Conservation (phyloP, 2,113 vertebrate genomes). For the Zootoca vivipara region DNA sequence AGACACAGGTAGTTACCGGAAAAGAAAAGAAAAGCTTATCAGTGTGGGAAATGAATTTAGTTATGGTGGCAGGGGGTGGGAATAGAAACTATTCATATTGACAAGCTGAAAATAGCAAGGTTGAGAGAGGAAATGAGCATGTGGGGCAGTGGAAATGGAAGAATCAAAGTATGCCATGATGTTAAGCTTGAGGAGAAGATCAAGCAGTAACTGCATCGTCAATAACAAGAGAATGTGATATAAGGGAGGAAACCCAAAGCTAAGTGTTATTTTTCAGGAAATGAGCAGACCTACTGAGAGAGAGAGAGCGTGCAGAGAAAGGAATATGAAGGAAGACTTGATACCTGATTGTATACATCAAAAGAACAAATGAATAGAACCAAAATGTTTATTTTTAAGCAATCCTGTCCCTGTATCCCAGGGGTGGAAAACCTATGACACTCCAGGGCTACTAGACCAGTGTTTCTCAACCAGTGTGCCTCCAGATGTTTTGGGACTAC, state of each 20-base stretch:
- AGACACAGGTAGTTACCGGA: background rate
- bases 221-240: background rate
- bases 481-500: no score
- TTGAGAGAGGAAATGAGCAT: background rate
- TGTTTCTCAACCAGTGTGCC: no score
- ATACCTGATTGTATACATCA: background rate
- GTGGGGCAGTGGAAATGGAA: background rate
- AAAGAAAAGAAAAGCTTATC: background rate
- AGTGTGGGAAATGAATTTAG: background rate
- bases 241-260: background rate
- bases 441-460: no score
- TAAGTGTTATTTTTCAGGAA: background rate
- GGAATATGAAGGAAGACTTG: background rate
- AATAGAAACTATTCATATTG: background rate
- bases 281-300: background rate
- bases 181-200: background rate
- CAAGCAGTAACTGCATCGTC: background rate
- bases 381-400: no score
- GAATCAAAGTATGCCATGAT: background rate
- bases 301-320: background rate
- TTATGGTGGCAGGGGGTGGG: background rate
- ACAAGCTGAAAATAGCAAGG: background rate
- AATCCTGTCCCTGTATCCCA: background rate
- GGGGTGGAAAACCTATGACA: no score
- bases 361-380: background rate